Percentiles rank a stretch among this genome's conserved stretches.
Evolutionary conservation across 37 sponge, comb jelly and placozoan genomes (phyloP).

Genomic region (Ianthella basta): DNA sequence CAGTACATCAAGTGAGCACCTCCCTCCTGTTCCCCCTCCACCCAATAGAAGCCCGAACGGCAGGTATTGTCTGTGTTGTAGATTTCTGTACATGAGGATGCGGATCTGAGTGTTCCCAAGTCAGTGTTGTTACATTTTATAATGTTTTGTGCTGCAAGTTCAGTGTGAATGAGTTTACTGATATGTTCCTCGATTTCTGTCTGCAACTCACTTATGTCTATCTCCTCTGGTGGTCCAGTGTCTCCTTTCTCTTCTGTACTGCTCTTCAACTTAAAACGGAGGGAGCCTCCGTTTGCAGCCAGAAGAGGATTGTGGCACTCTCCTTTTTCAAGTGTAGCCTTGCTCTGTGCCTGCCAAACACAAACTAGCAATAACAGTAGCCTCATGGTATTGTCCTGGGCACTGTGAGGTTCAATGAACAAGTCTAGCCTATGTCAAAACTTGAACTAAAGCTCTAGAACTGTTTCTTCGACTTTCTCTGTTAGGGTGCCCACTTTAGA

Average conservation of each 20-base stretch:
- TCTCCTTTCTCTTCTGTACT: background rate
- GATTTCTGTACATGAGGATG: background rate
- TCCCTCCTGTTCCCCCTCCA: background rate
- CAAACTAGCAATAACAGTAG: background rate
- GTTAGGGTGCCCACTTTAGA: no score
- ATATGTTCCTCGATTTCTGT: background rate
- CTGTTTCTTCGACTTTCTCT: no score
- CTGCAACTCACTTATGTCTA: background rate
- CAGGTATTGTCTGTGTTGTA: background rate
- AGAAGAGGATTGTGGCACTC: conserved; percentile 10
- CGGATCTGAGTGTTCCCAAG: no score
- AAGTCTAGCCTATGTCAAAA: no score
- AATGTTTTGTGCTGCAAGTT: background rate
- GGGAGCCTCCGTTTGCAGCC: background rate
- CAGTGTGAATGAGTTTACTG: background rate
- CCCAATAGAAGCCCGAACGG: background rate
- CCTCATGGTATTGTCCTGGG: no score
- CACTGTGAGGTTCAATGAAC: no score
- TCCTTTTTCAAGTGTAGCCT: background rate
- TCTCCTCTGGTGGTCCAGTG: no score
- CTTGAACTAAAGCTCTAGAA: no score
- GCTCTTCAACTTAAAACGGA: background rate
- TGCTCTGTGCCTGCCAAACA: background rate
- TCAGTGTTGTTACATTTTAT: no score
- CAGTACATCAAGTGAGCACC: background rate